Percentiles rank a stretch among this genome's conserved stretches.
These are phyloP conservation scores for Cyanistes caeruleus DNA, from an alignment of 2,113 vertebrate species.

Conservation along the genomic window DNA sequence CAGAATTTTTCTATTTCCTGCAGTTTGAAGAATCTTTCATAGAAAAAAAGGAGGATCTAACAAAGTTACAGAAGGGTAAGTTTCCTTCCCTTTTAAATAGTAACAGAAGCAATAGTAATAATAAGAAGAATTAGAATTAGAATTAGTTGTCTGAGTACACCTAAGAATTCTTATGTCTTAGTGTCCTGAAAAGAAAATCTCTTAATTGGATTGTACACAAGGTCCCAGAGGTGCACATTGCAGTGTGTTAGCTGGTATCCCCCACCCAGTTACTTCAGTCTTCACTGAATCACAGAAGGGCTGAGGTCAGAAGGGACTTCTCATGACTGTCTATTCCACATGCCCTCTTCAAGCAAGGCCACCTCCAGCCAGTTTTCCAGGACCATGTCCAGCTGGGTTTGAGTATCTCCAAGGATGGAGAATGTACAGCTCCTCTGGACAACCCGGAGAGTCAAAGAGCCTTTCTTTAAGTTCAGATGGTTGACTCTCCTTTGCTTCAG, in stretches of 20 bases:
- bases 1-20: neutral
- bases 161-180: neutral
- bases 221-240: neutral
- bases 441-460: no score
- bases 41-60: slow-evolving; percentile 48
- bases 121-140: no score
- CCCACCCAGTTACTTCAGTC: neutral
- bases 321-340: fast-evolving
- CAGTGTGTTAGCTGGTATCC: neutral
- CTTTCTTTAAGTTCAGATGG: no score
- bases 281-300: neutral
- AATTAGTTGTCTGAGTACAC: neutral
- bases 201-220: neutral
- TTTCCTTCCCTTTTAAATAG: neutral
- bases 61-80: slow-evolving; percentile 55
- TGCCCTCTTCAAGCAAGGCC: neutral
- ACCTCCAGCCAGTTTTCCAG: neutral
- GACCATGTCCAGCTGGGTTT: neutral
- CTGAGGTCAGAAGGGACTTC: neutral
- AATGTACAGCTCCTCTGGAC: no score
- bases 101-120: no score
- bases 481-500: neutral
- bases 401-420: no score
- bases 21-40: slow-evolving; percentile 69
- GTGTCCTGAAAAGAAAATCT: neutral